Evolutionary conservation across 2,797 vertebrate species (phyloP).

Genomic region (Eospalax fontanierii): DNA sequence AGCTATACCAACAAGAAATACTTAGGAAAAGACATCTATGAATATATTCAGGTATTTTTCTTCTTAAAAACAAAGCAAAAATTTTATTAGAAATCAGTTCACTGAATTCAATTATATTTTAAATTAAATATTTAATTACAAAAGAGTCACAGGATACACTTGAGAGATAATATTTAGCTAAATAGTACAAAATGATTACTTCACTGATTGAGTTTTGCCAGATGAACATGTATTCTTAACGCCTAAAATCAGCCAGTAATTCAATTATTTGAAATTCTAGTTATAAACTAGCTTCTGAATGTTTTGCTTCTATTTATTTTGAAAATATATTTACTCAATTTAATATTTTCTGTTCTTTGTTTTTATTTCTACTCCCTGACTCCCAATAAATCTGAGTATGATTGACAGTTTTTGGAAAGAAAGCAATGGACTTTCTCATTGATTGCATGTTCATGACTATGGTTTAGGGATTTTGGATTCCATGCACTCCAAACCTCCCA

Average conservation of each 20-base stretch:
- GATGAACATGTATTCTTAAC: not conserved
- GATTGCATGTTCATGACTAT: not conserved
- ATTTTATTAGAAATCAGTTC: conserved; percentile 40
- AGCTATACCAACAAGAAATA: not conserved
- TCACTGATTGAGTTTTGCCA: conserved; percentile 13
- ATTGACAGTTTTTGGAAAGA: not conserved
- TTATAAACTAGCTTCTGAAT: not conserved
- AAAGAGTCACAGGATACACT: conserved; percentile 7
- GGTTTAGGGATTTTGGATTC: not conserved
- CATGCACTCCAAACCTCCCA: not conserved
- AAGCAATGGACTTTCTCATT: not conserved
- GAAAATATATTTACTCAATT: not conserved
- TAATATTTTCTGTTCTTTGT: conserved; percentile 31
- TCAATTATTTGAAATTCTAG: not conserved
- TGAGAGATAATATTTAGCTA: not conserved
- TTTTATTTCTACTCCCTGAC: not conserved
- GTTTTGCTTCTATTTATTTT: conserved; percentile 23
- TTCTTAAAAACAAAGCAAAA: conserved; percentile 6
- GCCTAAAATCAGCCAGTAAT: not conserved
- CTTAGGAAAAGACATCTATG: not conserved
- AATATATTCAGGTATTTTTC: conserved; percentile 26
- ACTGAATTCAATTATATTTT: conserved; percentile 35
- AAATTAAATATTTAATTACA: conserved; percentile 45
- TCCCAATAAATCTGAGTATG: not conserved
- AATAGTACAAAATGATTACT: not conserved